Conservation (phyloP, 1,140 invertebrate species). For the Lethocerus indicus region DNA sequence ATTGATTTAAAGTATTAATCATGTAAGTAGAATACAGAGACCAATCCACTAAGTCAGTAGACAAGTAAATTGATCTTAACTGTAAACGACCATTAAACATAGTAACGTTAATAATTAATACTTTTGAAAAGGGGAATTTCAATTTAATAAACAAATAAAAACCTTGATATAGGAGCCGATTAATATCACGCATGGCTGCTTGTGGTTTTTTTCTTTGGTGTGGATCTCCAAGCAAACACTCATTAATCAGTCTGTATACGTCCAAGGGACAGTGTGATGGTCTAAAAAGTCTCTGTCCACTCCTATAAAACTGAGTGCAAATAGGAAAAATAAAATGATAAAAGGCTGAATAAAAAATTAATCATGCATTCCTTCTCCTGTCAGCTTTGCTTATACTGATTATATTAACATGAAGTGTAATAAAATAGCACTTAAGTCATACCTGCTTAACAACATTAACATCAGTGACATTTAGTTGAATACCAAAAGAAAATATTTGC, state of each 20-base stretch:
- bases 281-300: conserved; percentile 51
- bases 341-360: neutral
- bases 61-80: neutral
- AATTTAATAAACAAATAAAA: conserved; percentile 12
- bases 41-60: no score
- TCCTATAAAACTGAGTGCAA: conserved; percentile 37
- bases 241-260: conserved; percentile 67
- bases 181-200: conserved; percentile 64
- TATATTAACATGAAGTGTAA: conserved; percentile 8
- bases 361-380: neutral
- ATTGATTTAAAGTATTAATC: no score
- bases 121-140: neutral
- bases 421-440: no score
- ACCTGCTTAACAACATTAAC: conserved; percentile 24
- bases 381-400: neutral
- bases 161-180: conserved; percentile 59
- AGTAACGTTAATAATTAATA: neutral
- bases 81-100: neutral
- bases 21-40: no score
- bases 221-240: conserved; percentile 71
- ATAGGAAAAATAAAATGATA: conserved; percentile 3
- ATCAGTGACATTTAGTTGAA: conserved; percentile 20
- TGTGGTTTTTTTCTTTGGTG: conserved; percentile 54
- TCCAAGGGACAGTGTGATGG: conserved; percentile 61
- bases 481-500: conserved; percentile 73